Evolutionary conservation across 1,140 invertebrate species (phyloP), one percentile per base, ranked within the genome.

Genomic region (Drosophila nebulosa): DNA sequence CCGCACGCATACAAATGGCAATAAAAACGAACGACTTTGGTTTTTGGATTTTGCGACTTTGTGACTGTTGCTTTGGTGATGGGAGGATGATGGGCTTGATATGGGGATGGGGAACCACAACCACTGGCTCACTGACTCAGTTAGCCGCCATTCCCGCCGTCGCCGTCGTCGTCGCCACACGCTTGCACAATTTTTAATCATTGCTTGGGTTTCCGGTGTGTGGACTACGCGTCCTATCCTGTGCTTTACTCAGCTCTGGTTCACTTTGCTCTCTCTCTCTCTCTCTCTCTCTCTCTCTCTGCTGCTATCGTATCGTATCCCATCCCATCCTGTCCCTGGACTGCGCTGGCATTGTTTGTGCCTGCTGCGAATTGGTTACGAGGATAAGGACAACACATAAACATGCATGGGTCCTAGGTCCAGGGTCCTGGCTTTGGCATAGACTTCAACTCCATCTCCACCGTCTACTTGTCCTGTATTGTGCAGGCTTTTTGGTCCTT

Each of bases 161-260:
- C 1, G 12, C 27, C 7, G 10, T 16, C 30, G 3, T 4, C 5
- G 5, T 18, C 32, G 63, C 69, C 59, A 64, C 65, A 80, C 74
- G 83, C 81, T 86, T 86, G 74, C 80, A 88, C 81, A 86, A 86
- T 86, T 86, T 86, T 86, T 86, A 86, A 86, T 86, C 81, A 86
- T 86, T 79, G 69, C 69, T 72, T 32, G 60, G 74, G 78, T 55
- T 72, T 72, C 71, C 46, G 64, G 53, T 70, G 50, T 79, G 39
- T 35, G 30, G 57, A 52, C 10, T 35, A 50, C 51, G 55, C 51
- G 26, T 46, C 16, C 35, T 53, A 56, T 16, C 46, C 35, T 42
- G 14, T 6, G 14, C 39, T 42, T 5, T 14, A 6, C 36, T 39
- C 36, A 14, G 14, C 4, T n/a, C 4, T 39, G 36, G n/a, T n/a